Conservation (phyloP, 2,797 vertebrate genomes). For the Cynodonichthys magdalenae region DNA sequence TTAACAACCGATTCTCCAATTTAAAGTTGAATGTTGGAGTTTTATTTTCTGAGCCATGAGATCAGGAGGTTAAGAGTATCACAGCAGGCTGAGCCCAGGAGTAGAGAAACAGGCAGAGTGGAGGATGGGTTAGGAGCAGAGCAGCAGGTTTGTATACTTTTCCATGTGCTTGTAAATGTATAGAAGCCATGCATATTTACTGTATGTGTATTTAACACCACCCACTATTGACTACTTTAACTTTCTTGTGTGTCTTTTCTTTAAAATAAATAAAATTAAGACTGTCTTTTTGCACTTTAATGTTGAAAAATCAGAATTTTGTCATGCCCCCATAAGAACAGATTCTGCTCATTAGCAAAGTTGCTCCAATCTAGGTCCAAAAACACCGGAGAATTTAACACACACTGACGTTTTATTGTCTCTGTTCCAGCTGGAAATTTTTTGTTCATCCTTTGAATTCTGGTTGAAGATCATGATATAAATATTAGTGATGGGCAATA, state of each 20-base stretch:
- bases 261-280: slow-evolving; percentile 17
- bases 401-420: slow-evolving; percentile 44
- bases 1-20: slow-evolving; percentile 41
- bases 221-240: slow-evolving; percentile 4
- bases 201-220: slow-evolving; percentile 11
- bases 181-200: slow-evolving; percentile 16
- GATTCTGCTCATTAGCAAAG: background rate
- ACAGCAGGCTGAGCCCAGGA: slow-evolving; percentile 63
- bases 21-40: slow-evolving; percentile 48
- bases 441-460: slow-evolving; percentile 22
- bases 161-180: slow-evolving; percentile 32
- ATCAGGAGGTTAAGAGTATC: slow-evolving; percentile 66
- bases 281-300: slow-evolving; percentile 9
- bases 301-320: slow-evolving; percentile 16
- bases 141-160: slow-evolving; percentile 64
- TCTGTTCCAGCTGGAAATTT: slow-evolving; percentile 26
- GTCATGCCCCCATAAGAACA: slow-evolving; percentile 1
- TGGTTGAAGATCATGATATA: background rate
- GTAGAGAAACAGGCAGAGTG: slow-evolving; percentile 31
- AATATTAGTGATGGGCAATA: too few species aligned
- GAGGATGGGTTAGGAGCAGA: slow-evolving; percentile 53
- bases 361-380: slow-evolving; percentile 7
- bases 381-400: slow-evolving; percentile 19
- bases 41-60: slow-evolving; percentile 53
- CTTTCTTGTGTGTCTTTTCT: slow-evolving; percentile 1